Evolutionary conservation across 64 coral and sea anemone species (phyloP), one percentile per base, ranked within the genome.

Genomic region (Porites lutea): DNA sequence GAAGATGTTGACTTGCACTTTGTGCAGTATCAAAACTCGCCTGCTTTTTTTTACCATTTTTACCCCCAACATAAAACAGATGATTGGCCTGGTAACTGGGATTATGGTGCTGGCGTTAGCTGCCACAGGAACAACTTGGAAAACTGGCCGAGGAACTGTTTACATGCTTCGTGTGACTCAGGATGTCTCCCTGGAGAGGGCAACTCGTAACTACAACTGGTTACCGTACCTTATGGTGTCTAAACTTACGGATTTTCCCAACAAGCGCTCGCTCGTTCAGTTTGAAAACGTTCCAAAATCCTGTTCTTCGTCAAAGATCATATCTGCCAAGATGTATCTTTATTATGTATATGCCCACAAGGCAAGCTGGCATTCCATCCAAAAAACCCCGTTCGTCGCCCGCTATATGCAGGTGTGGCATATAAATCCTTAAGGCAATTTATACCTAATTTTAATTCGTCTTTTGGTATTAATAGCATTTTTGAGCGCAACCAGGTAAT

Each of bases 321-420:
- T 55, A 74, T 88, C 83, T 75, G 92, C 92, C 15, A 90, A 97
- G 58, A 90, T 97, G 88, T 97, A 94, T 20, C 52, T 97, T 18
- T 94, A 97, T 18, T 97, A 79, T 75, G 65, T 80, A 27, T 90
- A 94, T 62, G 92, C 95, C 2, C 92, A 97, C 55, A 94, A 91
- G 27, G 86, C 83, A 47, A 93, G 92, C 54, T 91, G 75, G 80
- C 82, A 81, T 19, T 50, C 88, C 9, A 43, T 67, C 22, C 65
- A 46, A 3, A 55, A 52, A 59, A 72, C 52, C 15, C 71, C 93
- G 13, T 89, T 87, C 57, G 69, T 91, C 52, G 54, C 45, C 50
- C 88, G 93, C 22, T 62, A 52, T 43, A 55, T 95, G 14, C 71
- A 91, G 66, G 89, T 78, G 49, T 15, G 27, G 27, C 27, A 37